Conservation (phyloP, 2,888 invertebrate genomes). For the Conops quadrifasciatus region DNA sequence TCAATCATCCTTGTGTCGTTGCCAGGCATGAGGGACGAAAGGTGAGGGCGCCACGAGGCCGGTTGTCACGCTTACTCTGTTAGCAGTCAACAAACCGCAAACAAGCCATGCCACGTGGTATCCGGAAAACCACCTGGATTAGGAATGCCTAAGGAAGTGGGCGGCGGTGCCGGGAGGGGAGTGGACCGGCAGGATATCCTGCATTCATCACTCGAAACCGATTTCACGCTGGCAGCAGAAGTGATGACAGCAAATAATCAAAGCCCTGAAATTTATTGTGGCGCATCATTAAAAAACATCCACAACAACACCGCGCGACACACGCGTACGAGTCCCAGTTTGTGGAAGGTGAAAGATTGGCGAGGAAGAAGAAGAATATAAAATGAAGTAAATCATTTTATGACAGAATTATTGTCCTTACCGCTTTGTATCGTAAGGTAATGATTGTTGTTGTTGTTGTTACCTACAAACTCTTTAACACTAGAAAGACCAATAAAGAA, state of each 20-base stretch:
- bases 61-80: neutral
- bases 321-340: no score
- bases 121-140: no score
- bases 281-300: slow-evolving; percentile 36
- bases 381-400: slow-evolving; percentile 12
- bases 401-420: slow-evolving; percentile 2
- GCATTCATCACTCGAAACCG: neutral
- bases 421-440: no score
- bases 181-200: neutral
- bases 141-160: no score
- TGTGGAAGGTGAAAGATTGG: no score
- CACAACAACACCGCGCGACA: neutral
- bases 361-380: no score
- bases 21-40: neutral
- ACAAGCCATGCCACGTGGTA: no score
- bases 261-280: slow-evolving; percentile 39
- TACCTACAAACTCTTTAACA: no score
- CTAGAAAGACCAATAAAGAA: no score
- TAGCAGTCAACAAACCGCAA: no score
- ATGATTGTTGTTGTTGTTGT: no score
- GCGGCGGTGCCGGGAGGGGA: no score
- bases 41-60: neutral
- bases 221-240: slow-evolving; percentile 1
- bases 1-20: neutral
- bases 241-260: slow-evolving; percentile 37